Percentiles rank a stretch among this genome's conserved stretches.
Conservation (phyloP, 2,888 invertebrate genomes). For the Erebia palarica region DNA sequence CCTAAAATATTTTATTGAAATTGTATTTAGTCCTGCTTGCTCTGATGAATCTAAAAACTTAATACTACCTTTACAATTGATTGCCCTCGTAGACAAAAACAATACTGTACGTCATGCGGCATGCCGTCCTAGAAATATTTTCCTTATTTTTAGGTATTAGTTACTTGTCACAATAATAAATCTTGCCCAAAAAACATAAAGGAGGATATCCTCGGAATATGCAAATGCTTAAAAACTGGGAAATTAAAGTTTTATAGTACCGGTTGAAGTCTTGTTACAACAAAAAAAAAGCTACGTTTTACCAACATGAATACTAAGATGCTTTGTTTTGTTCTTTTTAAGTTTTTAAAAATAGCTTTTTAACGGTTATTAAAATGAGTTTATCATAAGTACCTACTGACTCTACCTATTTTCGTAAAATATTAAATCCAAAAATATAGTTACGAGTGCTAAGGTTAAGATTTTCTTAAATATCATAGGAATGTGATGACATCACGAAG, state of each 20-base stretch:
- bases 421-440: background rate
- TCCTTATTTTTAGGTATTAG: background rate
- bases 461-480: background rate
- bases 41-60: conserved; percentile 41
- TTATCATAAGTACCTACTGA: background rate
- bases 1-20: conserved; percentile 25
- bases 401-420: background rate
- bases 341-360: background rate
- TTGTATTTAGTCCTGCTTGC: conserved; percentile 45
- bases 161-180: background rate
- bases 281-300: conserved; percentile 14
- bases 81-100: too few species aligned
- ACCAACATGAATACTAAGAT: background rate
- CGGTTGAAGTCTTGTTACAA: conserved; percentile 9
- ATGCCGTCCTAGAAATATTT: background rate
- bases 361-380: too few species aligned
- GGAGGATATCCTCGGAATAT: background rate
- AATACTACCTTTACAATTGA: too few species aligned
- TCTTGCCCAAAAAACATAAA: background rate
- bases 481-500: background rate
- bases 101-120: too few species aligned
- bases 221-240: conserved; percentile 17
- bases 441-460: background rate
- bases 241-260: conserved; percentile 14
- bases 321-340: background rate